phyloP scores from a whole-genome alignment of 2,113 vertebrate genomes.

The Melanerpes formicivorus region DNA sequence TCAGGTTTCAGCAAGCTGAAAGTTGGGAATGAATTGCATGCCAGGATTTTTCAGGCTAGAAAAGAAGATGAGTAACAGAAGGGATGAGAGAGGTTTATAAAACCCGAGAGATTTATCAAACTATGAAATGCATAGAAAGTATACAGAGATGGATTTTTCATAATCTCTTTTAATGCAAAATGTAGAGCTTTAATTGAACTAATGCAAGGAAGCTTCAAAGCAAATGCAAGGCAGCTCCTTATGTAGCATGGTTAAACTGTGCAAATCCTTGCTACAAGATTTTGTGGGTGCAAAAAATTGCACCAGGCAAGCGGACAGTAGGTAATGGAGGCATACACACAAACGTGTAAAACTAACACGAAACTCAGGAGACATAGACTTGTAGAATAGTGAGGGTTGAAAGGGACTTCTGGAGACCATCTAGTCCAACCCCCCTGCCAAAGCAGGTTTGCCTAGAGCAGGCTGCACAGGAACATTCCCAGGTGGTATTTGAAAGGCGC shows the following conservation, averaged over 20 bases:
- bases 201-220: not conserved
- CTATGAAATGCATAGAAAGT: not conserved
- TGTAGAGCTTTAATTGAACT: not conserved
- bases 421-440: no score
- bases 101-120: not conserved
- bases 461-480: no score
- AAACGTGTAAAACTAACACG: not conserved
- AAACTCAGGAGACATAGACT: not conserved
- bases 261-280: not conserved
- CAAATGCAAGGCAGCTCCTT: not conserved
- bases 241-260: rapidly evolving
- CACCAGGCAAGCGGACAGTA: not conserved
- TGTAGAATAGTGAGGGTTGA: no score
- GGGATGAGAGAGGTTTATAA: not conserved
- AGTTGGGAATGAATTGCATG: not conserved
- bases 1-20: not conserved
- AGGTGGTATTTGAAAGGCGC: no score
- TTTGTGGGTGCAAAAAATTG: not conserved
- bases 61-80: not conserved
- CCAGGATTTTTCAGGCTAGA: conserved; percentile 5
- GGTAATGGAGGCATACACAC: not conserved
- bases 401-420: no score
- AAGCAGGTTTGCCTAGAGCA: no score
- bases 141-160: not conserved
- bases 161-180: not conserved